phyloP scores from a whole-genome alignment of 1,140 invertebrate genomes.

The Drosophila pruinosa region DNA sequence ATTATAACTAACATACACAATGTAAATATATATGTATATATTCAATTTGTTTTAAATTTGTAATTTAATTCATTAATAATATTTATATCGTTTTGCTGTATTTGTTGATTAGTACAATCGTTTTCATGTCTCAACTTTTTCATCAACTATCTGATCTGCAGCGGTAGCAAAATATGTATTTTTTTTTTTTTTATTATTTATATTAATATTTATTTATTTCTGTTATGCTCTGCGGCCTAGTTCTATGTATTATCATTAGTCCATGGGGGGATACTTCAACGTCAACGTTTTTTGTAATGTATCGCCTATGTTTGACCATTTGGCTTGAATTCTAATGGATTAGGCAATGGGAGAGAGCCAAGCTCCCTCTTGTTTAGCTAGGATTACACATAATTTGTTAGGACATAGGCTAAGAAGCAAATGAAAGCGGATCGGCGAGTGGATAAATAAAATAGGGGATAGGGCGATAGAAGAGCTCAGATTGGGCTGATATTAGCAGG shows the following conservation, averaged over 20 bases:
- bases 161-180: conserved; percentile 57
- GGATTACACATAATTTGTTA: conserved; percentile 16
- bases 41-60: conserved; percentile 45
- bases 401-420: conserved; percentile 27
- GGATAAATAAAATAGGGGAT: background rate
- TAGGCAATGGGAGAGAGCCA: conserved; percentile 20
- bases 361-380: conserved; percentile 14
- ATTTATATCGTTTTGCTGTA: conserved; percentile 38
- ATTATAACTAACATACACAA: conserved; percentile 67
- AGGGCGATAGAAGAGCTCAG: background rate
- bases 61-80: conserved; percentile 25
- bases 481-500: conserved; percentile 73
- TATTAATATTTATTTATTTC: conserved; percentile 15
- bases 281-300: conserved; percentile 22
- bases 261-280: conserved; percentile 29
- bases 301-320: conserved; percentile 40
- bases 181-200: conserved; percentile 13
- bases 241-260: conserved; percentile 47
- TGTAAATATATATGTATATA: conserved; percentile 66
- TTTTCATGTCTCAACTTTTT: conserved; percentile 47
- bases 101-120: conserved; percentile 51
- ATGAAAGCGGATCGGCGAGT: conserved; percentile 14
- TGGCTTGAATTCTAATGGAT: conserved; percentile 54
- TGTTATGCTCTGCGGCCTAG: conserved; percentile 42
- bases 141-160: conserved; percentile 17